phyloP scores from a whole-genome alignment of 1,140 invertebrate genomes.

The Frieseomelitta varia region DNA sequence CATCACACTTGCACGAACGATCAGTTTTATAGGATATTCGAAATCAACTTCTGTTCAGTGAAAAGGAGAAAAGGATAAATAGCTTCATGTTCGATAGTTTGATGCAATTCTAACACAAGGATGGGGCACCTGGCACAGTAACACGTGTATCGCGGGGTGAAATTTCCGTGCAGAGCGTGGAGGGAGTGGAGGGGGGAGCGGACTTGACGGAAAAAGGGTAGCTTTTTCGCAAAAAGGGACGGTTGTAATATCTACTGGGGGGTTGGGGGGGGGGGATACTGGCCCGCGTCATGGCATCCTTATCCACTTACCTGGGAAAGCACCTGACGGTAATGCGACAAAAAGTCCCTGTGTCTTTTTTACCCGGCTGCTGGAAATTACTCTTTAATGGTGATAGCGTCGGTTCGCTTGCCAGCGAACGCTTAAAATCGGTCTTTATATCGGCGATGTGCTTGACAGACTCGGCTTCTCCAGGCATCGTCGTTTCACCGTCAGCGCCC shows the following conservation, averaged over 20 bases:
- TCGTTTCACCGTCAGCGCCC: constrained; percentile 23
- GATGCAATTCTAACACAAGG: background rate
- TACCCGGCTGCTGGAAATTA: constrained; percentile 65
- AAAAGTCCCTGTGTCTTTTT: constrained; percentile 62
- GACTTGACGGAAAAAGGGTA: background rate
- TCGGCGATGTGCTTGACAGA: constrained; percentile 50
- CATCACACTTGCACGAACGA: background rate
- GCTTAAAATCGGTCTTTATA: constrained; percentile 64
- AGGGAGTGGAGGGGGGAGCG: no score
- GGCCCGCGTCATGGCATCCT: constrained; percentile 51
- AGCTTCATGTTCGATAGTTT: background rate
- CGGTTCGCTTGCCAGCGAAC: constrained; percentile 56
- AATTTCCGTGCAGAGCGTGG: constrained; percentile 3
- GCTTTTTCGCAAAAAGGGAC: constrained; percentile 37
- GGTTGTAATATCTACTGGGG: constrained; percentile 48
- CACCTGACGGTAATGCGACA: constrained; percentile 64
- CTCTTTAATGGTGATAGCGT: constrained; percentile 69
- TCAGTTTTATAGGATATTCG: background rate
- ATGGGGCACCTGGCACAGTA: background rate
- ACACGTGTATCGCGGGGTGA: background rate
- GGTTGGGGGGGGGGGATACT: background rate
- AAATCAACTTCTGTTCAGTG: no score
- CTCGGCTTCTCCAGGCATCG: background rate
- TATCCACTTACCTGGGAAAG: constrained; percentile 65
- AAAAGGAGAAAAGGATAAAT: no score